Evolutionary conservation across 2,113 vertebrate species (phyloP), one percentile per base, ranked within the genome.

Genomic region (human (Homo sapiens)): DNA sequence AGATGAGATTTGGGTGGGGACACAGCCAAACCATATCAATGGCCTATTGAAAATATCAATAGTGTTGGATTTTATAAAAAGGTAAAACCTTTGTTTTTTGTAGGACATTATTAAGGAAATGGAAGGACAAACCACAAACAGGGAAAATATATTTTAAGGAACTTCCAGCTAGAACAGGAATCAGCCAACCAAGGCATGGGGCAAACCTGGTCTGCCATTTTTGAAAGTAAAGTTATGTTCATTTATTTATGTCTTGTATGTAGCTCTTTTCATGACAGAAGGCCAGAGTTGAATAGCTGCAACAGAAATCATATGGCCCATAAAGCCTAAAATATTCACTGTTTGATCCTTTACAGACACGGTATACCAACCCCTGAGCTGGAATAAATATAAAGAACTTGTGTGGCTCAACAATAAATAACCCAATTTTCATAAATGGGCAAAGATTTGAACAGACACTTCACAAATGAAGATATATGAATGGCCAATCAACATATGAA

Each of bases 11-110:
- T 64, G 61, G 61, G 12, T 30, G 12, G 13, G 61, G 61, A 64
- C 27, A 64, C 61, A 32, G 12, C 27, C 30, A 64, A 64, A 64
- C 22, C 27, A 64, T 64, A 64, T 64, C 61, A 64, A 64, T 64
- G 61, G 32, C 12, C 61, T 64, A 30, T 1, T 30, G 61, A 64
- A 91, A 92, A 55, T 35, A 50, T 84, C 40, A 89, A 79, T 70
- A 88, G 66, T 50, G 57, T 48, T 86, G 45, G 25, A 93, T 66
- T 86, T 93, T 5, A 93, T n/a, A 30, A 97, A 81, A 90, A 93
- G 40, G 12, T 59, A 90, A 50, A 93, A 92, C 1, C 0, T n/a
- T 43, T 30, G 1, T 45, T 66, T 23, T 90, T 70, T 59, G 22
- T 32, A 64, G 9, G 57, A 32, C 12, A 64, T 64, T 64, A 64